A percentile compares a stretch with the other conserved stretches of the same genome.
phyloP scores from a whole-genome alignment of 2,797 vertebrate species.

The Crenichthys baileyi region DNA sequence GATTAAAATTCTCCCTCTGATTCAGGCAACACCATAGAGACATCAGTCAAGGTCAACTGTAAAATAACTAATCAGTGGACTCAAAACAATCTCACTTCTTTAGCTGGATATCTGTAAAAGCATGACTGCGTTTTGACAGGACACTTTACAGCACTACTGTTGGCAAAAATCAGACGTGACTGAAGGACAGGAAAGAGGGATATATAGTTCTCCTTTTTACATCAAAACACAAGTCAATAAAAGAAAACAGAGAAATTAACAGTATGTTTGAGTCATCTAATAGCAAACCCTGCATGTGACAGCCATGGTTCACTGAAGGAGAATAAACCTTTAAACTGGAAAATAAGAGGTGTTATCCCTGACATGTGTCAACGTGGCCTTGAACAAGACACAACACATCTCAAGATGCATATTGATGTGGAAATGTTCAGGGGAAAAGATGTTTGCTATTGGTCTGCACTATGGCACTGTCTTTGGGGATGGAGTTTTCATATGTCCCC shows the following conservation, averaged over 20 bases:
- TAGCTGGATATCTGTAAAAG: slow-evolving; percentile 29
- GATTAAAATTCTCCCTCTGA: slow-evolving; percentile 24
- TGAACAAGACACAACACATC: too few relatives aligned
- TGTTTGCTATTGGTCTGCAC: too few relatives aligned
- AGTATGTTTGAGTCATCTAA: background rate
- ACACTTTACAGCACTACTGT: slow-evolving; percentile 31
- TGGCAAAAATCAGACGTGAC: slow-evolving; percentile 30
- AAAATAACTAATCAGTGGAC: slow-evolving; percentile 54
- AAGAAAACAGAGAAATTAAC: background rate
- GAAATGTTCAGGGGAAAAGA: too few relatives aligned
- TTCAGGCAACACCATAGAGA: slow-evolving; percentile 25
- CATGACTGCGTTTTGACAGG: slow-evolving; percentile 34
- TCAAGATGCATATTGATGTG: too few relatives aligned
- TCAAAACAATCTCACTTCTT: slow-evolving; percentile 42
- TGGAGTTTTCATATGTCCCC: too few relatives aligned
- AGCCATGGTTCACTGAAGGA: too few relatives aligned
- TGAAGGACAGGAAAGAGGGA: background rate
- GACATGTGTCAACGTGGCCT: too few relatives aligned
- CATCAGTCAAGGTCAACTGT: slow-evolving; percentile 37
- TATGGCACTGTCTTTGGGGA: too few relatives aligned
- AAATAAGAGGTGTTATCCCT: too few relatives aligned
- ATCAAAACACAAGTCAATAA: slow-evolving; percentile 2
- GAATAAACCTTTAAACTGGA: too few relatives aligned
- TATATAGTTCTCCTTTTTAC: slow-evolving; percentile 27
- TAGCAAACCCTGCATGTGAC: too few relatives aligned